phyloP scores from a whole-genome alignment of 30 jellyfish, hydroid and myxozoan genomes.

The Pelagia noctiluca region DNA sequence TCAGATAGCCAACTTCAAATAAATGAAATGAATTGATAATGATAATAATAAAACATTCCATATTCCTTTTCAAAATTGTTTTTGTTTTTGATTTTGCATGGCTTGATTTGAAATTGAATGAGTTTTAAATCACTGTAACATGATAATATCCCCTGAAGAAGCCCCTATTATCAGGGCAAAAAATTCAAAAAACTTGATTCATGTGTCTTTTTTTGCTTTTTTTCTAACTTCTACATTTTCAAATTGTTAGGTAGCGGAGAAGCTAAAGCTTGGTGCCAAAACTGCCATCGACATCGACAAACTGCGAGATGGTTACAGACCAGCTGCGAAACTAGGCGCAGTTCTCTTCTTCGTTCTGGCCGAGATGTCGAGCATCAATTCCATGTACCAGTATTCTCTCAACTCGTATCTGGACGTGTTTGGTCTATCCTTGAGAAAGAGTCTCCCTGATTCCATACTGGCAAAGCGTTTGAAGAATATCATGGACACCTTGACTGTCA shows the following conservation, averaged over 20 bases:
- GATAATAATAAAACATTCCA: too few species aligned
- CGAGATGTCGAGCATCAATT: slow-evolving; percentile 94
- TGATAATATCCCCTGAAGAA: background rate
- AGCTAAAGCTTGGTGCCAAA: slow-evolving; percentile 95
- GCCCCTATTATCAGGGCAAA: background rate
- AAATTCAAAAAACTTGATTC: background rate
- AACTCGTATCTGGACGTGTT: slow-evolving; percentile 91
- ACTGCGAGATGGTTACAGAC: slow-evolving; percentile 97
- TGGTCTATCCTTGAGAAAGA: slow-evolving; percentile 84
- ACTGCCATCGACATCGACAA: slow-evolving; percentile 96
- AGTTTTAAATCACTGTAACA: too few species aligned
- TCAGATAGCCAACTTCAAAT: too few species aligned
- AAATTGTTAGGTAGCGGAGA: slow-evolving; percentile 98
- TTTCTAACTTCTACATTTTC: too few species aligned
- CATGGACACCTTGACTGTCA: slow-evolving; percentile 89
- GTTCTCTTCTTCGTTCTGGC: slow-evolving; percentile 94
- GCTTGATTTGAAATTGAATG: too few species aligned
- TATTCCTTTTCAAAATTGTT: too few species aligned
- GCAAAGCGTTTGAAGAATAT: slow-evolving; percentile 88
- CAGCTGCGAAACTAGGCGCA: slow-evolving; percentile 98
- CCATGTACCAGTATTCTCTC: slow-evolving; percentile 96
- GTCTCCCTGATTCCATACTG: slow-evolving; percentile 95
- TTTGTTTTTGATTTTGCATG: too few species aligned
- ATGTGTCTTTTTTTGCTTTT: background rate
- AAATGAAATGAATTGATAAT: too few species aligned